Percentiles rank a stretch among this genome's conserved stretches.
Evolutionary conservation across 2,888 invertebrate species (phyloP).

Genomic region (Calameuta idolon): DNA sequence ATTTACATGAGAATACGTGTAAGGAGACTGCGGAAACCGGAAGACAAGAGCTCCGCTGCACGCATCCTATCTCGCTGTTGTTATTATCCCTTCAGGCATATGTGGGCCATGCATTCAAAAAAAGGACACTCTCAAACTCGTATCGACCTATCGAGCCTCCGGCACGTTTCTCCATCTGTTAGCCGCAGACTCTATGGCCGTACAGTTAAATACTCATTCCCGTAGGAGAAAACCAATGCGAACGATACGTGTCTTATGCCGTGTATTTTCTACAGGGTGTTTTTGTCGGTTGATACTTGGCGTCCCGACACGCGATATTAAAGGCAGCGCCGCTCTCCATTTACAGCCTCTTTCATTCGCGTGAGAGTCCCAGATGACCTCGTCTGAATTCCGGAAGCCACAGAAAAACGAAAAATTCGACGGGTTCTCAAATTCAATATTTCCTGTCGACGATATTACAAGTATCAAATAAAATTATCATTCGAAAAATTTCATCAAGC

Average conservation of each 20-base stretch:
- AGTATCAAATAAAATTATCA: no score
- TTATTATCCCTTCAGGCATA: slow-evolving; percentile 61
- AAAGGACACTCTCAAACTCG: slow-evolving; percentile 45
- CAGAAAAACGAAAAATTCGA: no score
- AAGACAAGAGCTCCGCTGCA: slow-evolving; percentile 32
- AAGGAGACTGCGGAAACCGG: slow-evolving; percentile 24
- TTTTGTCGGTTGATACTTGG: no score
- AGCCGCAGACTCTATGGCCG: slow-evolving; percentile 23
- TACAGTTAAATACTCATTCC: slow-evolving; percentile 30
- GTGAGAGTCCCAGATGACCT: no score
- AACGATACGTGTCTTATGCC: no score
- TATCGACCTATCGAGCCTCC: slow-evolving; percentile 30
- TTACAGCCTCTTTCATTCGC: no score
- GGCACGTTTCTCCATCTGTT: slow-evolving; percentile 54
- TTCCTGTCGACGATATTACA: no score
- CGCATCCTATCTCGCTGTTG: slow-evolving; percentile 43
- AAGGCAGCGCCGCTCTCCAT: slow-evolving; percentile 5
- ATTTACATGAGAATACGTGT: no score
- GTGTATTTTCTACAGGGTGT: no score
- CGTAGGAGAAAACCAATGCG: slow-evolving; percentile 15
- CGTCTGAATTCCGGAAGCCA: no score
- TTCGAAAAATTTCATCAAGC: no score
- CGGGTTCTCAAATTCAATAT: no score
- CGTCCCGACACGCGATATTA: slow-evolving; percentile 42
- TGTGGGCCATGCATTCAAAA: slow-evolving; percentile 50